Conservation (phyloP, 2,113 vertebrate genomes). For the Aleadryas rufinucha region DNA sequence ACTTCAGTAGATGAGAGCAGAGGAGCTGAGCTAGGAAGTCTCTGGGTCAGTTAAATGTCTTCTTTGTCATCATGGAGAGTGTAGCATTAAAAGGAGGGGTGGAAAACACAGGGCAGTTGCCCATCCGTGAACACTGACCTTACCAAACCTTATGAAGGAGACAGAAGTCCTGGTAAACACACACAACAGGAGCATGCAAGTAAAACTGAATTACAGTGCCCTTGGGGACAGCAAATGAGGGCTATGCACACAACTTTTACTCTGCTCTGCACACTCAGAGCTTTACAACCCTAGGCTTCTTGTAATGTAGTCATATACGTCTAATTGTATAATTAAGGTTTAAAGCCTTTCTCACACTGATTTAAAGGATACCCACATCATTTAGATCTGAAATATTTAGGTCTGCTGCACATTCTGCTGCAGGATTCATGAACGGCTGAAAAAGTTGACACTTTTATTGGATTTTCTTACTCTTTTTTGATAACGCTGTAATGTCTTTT, state of each 20-base stretch:
- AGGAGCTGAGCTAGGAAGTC: not conserved
- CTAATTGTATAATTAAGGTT: not conserved
- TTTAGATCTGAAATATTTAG: not conserved
- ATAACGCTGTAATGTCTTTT: not conserved
- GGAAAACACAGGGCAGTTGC: not conserved
- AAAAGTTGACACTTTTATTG: not conserved
- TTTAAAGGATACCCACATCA: not conserved
- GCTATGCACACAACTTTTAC: not conserved
- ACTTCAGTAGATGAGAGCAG: not conserved
- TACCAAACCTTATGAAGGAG: not conserved
- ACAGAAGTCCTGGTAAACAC: not conserved
- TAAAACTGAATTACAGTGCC: not conserved
- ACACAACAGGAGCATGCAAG: not conserved
- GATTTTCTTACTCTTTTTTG: not conserved
- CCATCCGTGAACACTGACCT: not conserved
- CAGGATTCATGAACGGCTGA: not conserved
- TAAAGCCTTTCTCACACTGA: not conserved
- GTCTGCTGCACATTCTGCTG: not conserved
- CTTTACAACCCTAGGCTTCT: not conserved
- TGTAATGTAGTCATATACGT: not conserved
- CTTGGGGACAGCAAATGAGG: not conserved
- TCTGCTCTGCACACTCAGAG: not conserved
- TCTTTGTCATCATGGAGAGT: not conserved
- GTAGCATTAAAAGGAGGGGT: rapidly evolving
- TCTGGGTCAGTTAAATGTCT: not conserved